Evolutionary conservation across 2,113 vertebrate genomes (phyloP).

Genomic region (Lamprotornis superbus): DNA sequence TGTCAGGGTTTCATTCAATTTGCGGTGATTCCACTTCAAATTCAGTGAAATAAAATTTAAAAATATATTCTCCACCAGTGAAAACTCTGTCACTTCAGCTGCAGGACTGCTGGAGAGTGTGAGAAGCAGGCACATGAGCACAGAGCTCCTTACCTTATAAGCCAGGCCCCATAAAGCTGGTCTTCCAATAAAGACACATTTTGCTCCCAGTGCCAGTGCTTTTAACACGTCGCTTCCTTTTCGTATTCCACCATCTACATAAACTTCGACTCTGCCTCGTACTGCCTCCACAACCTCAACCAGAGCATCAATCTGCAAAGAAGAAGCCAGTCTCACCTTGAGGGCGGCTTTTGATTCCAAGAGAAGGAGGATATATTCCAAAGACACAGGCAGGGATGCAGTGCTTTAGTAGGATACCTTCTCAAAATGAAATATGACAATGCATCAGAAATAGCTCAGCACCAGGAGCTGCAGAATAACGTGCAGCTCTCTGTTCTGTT

Average conservation of each 20-base stretch:
- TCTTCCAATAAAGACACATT: slow-evolving; percentile 91
- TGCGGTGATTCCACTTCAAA: background rate
- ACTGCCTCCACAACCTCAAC: slow-evolving; percentile 87
- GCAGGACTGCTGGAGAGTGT: background rate
- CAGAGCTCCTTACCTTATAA: slow-evolving; percentile 78
- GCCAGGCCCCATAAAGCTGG: slow-evolving; percentile 92
- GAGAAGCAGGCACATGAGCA: background rate
- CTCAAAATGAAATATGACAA: accelerated
- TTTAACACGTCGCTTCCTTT: slow-evolving; percentile 91
- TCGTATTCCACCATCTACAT: slow-evolving; percentile 89
- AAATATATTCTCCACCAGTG: background rate
- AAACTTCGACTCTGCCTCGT: slow-evolving; percentile 85
- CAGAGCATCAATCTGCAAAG: slow-evolving; percentile 87
- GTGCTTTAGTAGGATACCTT: background rate
- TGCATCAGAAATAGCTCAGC: background rate
- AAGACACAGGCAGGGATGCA: background rate
- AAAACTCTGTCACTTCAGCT: background rate
- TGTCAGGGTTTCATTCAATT: background rate
- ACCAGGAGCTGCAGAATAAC: background rate
- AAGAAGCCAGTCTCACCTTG: background rate
- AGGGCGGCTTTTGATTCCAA: background rate
- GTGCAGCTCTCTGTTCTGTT: background rate
- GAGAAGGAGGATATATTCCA: background rate
- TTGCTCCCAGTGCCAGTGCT: slow-evolving; percentile 90
- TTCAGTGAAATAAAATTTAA: background rate